Conservation (phyloP, 2,113 vertebrate species). For the Campylorhamphus procurvoides region DNA sequence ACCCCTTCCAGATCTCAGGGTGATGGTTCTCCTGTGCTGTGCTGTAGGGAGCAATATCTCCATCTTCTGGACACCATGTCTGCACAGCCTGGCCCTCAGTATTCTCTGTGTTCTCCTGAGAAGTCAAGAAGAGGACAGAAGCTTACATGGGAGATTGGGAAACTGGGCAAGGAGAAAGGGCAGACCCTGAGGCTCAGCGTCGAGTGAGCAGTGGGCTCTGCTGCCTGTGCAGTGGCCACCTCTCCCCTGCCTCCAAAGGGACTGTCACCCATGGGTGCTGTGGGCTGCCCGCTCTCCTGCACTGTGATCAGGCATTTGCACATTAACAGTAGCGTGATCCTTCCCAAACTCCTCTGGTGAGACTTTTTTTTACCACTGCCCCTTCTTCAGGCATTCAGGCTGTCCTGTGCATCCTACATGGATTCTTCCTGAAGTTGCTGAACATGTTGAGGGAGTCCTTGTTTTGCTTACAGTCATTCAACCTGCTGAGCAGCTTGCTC, state of each 20-base stretch:
- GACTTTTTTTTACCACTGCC: background rate
- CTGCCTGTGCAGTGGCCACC: background rate
- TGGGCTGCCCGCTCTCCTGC: background rate
- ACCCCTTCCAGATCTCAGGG: background rate
- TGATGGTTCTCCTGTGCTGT: background rate
- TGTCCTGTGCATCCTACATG: background rate
- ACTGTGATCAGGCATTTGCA: background rate
- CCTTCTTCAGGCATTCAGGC: background rate
- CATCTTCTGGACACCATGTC: background rate
- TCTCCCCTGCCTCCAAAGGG: background rate
- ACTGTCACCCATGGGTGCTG: background rate
- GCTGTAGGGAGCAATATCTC: background rate
- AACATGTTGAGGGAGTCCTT: constrained; percentile 54
- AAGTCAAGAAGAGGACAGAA: background rate
- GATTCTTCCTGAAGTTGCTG: constrained; percentile 8
- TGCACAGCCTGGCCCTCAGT: background rate
- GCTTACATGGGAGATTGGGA: background rate
- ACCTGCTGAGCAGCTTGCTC: constrained; percentile 50
- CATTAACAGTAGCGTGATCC: background rate
- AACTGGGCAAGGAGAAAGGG: background rate
- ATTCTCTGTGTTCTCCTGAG: background rate
- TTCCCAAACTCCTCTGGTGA: background rate
- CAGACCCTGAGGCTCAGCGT: background rate
- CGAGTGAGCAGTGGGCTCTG: background rate
- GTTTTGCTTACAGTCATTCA: constrained; percentile 53